Evolutionary conservation across 2,888 invertebrate genomes (phyloP), one percentile per base, ranked within the genome.

Genomic region (Tetranychus piercei): DNA sequence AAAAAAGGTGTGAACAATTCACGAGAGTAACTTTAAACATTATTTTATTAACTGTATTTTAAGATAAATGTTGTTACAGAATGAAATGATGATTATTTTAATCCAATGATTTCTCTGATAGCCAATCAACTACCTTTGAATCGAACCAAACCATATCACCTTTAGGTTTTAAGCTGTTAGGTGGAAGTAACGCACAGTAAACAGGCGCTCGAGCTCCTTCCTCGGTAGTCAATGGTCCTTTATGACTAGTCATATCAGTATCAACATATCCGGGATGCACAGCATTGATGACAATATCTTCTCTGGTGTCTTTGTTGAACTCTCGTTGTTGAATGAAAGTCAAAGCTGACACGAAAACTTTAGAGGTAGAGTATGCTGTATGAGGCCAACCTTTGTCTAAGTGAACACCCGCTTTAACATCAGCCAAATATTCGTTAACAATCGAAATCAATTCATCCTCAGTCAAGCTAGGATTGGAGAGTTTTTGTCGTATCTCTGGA

Each of bases 241-340:
- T 86, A 79, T 88, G 87, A 44, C 87, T 87, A 0, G 87, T 84
- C 90, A 91, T 88, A 80, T 91, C 90, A 0, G 91, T 91, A 78
- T 86, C 86, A 0, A 91, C 90, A 81, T 87, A 89, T 0, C 90
- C 91, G 0, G 90, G 90, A 81, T 89, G 88, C 2, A 88, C 79
- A 75, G 87, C 83, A 82, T 90, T 90, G 15, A 89, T 86, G 74
- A 90, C 86, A 78, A 88, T 88, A 82, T 86, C 85, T 0, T 84
- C 80, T 64, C 80, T 77, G 18, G 80, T 77, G 78, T 84, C 83
- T 11, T 81, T 81, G 77, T 86, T 82, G 18, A 89, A 84, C 65
- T 85, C 80, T 76, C 85, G 83, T 79, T 90, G 89, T 77, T 89
- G 89, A 77, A 90, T 85, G 76, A 85, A 83, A 1, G 88, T 86